phyloP scores from a whole-genome alignment of 2,113 vertebrate species.

The Bettongia penicillata region DNA sequence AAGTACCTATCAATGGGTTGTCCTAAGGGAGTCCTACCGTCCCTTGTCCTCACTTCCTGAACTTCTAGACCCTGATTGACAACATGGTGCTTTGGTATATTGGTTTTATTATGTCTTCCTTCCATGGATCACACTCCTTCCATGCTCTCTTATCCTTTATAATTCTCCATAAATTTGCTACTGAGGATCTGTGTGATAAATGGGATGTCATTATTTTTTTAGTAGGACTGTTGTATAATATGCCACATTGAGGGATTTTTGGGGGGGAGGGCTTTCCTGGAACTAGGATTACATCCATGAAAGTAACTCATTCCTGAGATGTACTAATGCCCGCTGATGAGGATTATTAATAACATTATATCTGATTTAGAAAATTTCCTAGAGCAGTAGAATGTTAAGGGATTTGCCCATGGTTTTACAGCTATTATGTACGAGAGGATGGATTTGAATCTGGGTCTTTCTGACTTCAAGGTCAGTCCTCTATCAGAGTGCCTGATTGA shows the following conservation, averaged over 20 bases:
- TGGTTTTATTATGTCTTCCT: background rate
- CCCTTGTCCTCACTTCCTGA: background rate
- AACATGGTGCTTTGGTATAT: background rate
- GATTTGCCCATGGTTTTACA: background rate
- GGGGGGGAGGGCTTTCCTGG: background rate
- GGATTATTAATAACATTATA: background rate
- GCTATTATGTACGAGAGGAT: background rate
- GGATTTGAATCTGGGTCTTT: background rate
- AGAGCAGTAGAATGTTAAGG: background rate
- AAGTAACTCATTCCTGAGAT: background rate
- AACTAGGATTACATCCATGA: background rate
- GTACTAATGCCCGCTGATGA: background rate
- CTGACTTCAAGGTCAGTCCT: background rate
- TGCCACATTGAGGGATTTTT: background rate
- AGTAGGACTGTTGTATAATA: background rate
- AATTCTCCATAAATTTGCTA: background rate
- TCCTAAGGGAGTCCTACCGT: background rate
- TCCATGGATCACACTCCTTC: background rate
- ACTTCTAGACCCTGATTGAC: background rate
- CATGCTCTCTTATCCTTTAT: background rate
- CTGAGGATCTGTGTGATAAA: background rate
- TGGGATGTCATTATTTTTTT: background rate
- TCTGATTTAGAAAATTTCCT: background rate
- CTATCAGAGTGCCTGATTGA: background rate
- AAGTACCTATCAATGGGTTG: background rate